Evolutionary conservation across 2,113 vertebrate species (phyloP).

Genomic region (Prunella fulvescens): DNA sequence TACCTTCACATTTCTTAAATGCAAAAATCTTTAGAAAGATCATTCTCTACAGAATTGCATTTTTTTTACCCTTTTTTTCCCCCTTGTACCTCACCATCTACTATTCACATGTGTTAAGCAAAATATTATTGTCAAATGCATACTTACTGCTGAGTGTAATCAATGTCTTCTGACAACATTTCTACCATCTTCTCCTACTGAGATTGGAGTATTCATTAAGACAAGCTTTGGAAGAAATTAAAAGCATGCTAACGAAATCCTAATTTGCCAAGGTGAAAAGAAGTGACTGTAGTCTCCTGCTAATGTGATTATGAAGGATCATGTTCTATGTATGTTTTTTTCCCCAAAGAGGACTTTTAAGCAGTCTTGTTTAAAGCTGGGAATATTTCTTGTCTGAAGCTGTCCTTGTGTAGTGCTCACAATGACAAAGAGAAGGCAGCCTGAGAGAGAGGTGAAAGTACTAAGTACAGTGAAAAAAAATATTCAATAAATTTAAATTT

Average conservation of each 20-base stretch:
- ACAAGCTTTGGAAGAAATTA: conserved; percentile 52
- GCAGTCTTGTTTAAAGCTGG: conserved; percentile 52
- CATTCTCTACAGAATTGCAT: background rate
- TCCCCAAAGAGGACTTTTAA: conserved; percentile 64
- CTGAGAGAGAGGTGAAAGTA: background rate
- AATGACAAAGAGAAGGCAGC: conserved; percentile 53
- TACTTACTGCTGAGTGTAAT: conserved; percentile 21
- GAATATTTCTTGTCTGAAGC: conserved; percentile 50
- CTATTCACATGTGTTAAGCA: background rate
- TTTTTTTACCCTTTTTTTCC: background rate
- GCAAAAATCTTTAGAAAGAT: background rate
- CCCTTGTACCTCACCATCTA: background rate
- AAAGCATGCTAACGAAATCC: conserved; percentile 33
- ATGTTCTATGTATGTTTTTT: conserved; percentile 42
- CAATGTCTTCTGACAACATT: conserved; percentile 39
- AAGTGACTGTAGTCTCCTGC: conserved; percentile 46
- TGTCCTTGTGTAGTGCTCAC: conserved; percentile 54
- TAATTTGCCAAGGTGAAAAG: conserved; percentile 62
- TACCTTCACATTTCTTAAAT: background rate
- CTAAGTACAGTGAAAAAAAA: background rate
- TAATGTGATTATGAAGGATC: conserved; percentile 54
- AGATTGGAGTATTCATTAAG: conserved; percentile 47
- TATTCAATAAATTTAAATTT: background rate
- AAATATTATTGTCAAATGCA: conserved; percentile 11
- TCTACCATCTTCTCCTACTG: conserved; percentile 33